Evolutionary conservation across 2,113 vertebrate species (phyloP).

Genomic region (Mirounga angustirostris): DNA sequence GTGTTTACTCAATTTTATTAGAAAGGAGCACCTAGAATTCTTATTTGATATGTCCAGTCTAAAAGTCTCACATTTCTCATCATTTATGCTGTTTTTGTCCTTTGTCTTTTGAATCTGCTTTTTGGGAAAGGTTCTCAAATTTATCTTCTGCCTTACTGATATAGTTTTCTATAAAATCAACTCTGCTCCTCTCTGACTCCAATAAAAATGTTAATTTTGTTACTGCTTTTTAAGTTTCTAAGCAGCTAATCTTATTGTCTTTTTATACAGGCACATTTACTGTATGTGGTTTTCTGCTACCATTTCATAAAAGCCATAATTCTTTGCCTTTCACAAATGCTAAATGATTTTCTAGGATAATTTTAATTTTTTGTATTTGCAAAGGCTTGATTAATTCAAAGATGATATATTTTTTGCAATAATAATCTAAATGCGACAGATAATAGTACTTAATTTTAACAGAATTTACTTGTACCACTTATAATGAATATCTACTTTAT

Average conservation of each 20-base stretch:
- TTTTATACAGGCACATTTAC: conserved; percentile 20
- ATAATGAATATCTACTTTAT: background rate
- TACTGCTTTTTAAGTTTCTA: background rate
- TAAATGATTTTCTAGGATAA: background rate
- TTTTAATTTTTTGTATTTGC: background rate
- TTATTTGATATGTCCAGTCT: background rate
- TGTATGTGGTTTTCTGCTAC: background rate
- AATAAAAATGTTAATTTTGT: conserved; percentile 63
- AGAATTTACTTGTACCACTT: background rate
- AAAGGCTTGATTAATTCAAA: background rate
- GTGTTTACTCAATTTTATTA: background rate
- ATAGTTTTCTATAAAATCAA: background rate
- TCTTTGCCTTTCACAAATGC: background rate
- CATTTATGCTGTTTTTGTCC: background rate
- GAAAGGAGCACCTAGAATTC: background rate
- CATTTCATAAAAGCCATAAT: background rate
- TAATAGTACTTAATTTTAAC: background rate
- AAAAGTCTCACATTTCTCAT: background rate
- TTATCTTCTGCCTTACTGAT: background rate
- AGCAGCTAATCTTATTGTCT: background rate
- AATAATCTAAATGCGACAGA: background rate
- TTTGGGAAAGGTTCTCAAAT: background rate
- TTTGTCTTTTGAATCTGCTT: background rate
- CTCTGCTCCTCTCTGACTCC: background rate
- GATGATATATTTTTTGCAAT: background rate